These are phyloP conservation scores for Chiroxiphia lanceolata DNA, from an alignment of 2,797 vertebrate genomes.

Conservation along the genomic window DNA sequence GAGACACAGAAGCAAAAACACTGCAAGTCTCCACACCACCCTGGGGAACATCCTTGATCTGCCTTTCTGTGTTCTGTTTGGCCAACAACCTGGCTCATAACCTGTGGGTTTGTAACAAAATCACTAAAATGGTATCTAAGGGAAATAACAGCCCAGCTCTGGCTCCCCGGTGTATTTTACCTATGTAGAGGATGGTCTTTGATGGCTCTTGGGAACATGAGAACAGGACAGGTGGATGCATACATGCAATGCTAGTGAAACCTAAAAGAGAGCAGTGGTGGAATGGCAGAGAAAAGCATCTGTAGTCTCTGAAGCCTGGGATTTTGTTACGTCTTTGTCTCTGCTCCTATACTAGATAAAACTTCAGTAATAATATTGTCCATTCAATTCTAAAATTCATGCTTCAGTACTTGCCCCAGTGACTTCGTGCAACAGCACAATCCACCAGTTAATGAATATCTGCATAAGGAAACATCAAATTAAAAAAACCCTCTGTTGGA, in stretches of 20 bases:
- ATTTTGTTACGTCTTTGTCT: neutral
- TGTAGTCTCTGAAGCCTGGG: neutral
- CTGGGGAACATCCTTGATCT: accelerated
- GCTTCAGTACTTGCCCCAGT: neutral
- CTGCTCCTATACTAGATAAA: neutral
- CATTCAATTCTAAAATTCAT: neutral
- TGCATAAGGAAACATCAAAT: neutral
- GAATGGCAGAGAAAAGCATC: neutral
- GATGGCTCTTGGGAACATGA: neutral
- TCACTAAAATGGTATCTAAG: neutral
- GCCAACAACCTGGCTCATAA: neutral
- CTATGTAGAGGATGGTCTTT: neutral
- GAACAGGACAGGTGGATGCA: neutral
- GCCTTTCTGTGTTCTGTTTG: neutral
- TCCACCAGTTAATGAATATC: neutral
- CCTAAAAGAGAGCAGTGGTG: neutral
- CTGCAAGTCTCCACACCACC: neutral
- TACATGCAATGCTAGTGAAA: neutral
- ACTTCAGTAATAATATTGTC: neutral
- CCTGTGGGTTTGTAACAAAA: neutral
- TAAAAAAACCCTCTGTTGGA: neutral
- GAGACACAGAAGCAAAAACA: neutral
- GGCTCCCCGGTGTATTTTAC: neutral
- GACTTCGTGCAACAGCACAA: neutral
- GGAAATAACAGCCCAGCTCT: neutral